Evolutionary conservation across 2,113 vertebrate genomes (phyloP).

Genomic region (Nannobrachium achirus): DNA sequence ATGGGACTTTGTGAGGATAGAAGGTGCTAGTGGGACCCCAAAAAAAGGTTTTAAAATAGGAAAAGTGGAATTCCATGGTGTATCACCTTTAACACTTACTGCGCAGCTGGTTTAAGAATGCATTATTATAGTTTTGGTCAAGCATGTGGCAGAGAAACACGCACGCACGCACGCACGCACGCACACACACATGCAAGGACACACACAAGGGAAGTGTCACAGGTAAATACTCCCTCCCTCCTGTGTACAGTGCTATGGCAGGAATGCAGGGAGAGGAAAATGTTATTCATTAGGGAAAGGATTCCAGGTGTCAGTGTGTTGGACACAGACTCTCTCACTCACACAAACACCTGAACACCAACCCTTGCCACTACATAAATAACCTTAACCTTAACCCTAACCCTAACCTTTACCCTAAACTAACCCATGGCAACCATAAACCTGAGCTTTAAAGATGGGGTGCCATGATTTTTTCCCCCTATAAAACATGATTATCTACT

Average conservation of each 20-base stretch:
- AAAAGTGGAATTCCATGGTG: too few species aligned
- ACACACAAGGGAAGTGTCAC: constrained; percentile 7
- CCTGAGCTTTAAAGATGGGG: too few species aligned
- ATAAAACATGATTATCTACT: too few species aligned
- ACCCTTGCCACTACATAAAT: too few species aligned
- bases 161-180: background rate
- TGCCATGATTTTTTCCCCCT: too few species aligned
- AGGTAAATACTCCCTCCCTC: constrained; percentile 41
- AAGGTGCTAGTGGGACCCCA: too few species aligned
- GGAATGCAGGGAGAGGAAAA: constrained; percentile 60
- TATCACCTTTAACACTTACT: too few species aligned
- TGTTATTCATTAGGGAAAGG: constrained; percentile 66
- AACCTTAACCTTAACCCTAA: too few species aligned
- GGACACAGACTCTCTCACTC: constrained; percentile 13
- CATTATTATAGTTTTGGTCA: constrained; percentile 46
- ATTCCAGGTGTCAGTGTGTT: constrained; percentile 67
- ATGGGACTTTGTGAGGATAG: too few species aligned
- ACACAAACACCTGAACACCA: background rate
- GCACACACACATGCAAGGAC: background rate
- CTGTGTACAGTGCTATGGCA: constrained; percentile 32
- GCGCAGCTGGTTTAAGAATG: constrained; percentile 56
- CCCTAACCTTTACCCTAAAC: too few species aligned
- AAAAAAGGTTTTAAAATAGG: too few species aligned
- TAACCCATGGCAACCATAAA: too few species aligned
- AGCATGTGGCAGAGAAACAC: constrained; percentile 23